These are phyloP conservation scores for Carassius auratus DNA, from an alignment of 2,113 vertebrate species.

Conservation along the genomic window DNA sequence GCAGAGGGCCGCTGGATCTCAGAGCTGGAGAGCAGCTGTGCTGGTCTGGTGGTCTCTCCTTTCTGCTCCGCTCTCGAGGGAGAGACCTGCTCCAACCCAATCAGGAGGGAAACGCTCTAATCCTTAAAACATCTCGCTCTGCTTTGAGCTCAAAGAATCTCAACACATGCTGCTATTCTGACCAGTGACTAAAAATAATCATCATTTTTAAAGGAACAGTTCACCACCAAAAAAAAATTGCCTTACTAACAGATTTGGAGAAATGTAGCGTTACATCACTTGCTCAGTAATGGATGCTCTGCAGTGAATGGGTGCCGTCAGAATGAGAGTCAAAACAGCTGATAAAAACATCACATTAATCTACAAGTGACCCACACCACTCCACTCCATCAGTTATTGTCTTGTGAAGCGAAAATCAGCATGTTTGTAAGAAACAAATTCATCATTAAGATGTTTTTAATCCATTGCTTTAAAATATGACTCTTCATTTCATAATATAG, in stretches of 20 bases:
- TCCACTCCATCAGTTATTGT: not conserved
- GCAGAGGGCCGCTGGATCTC: conserved; percentile 61
- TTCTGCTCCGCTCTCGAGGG: conserved; percentile 45
- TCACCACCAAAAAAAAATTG: not conserved
- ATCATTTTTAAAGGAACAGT: not conserved
- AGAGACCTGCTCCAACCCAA: conserved; percentile 33
- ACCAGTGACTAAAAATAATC: not conserved
- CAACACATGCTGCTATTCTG: not conserved
- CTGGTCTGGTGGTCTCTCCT: conserved; percentile 67
- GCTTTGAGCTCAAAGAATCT: not conserved
- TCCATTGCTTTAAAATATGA: too few species aligned
- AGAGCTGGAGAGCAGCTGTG: conserved; percentile 80
- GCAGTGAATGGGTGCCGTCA: not conserved
- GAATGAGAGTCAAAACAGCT: not conserved
- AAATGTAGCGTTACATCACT: not conserved
- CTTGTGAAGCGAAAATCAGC: not conserved
- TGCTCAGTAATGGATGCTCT: not conserved
- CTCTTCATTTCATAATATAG: not conserved
- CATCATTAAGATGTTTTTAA: not conserved
- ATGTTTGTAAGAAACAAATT: too few species aligned
- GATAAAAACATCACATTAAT: not conserved
- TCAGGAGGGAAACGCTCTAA: conserved; percentile 9
- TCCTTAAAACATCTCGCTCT: conserved; percentile 12
- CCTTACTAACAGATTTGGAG: not conserved
- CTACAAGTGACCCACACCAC: not conserved